A percentile compares a stretch with the other conserved stretches of the same genome.
phyloP scores from a whole-genome alignment of 2,113 vertebrate species.

The Vulpes ferrilata region DNA sequence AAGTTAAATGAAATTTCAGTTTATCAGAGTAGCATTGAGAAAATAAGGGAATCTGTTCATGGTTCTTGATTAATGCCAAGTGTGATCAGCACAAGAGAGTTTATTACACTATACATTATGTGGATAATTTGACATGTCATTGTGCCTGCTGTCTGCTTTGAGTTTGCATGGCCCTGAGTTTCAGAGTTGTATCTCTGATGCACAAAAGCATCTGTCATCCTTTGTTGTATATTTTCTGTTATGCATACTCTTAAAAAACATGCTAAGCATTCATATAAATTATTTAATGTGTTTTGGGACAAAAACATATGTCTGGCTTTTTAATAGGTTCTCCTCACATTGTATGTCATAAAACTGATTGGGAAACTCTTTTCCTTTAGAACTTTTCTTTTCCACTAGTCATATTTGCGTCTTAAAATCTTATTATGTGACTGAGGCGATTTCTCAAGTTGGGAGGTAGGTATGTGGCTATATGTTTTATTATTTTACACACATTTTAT shows the following conservation, averaged over 20 bases:
- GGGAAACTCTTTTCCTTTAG: not conserved
- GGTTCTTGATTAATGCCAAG: conserved; percentile 99
- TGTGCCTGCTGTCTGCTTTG: conserved; percentile 94
- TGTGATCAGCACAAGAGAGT: conserved; percentile 99
- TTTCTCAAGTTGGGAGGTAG: conserved; percentile 3
- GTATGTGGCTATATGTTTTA: not conserved
- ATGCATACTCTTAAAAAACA: not conserved
- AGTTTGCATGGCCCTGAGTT: conserved; percentile 84
- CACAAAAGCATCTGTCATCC: conserved; percentile 72
- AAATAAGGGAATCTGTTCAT: conserved; percentile 99
- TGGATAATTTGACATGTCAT: conserved; percentile 98
- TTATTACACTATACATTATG: conserved; percentile 99
- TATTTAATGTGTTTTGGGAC: conserved; percentile 34
- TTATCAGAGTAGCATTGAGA: conserved; percentile 99
- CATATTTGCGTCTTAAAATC: conserved; percentile 21
- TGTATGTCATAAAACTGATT: not conserved
- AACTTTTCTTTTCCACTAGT: not conserved
- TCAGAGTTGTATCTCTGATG: conserved; percentile 81
- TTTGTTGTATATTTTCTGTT: conserved; percentile 66
- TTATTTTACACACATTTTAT: not conserved
- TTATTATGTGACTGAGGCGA: not conserved
- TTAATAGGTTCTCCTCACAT: not conserved
- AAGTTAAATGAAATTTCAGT: conserved; percentile 99
- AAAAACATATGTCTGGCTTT: conserved; percentile 41
- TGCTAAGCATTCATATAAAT: not conserved